A percentile compares a stretch with the other conserved stretches of the same genome.
Evolutionary conservation across 2,797 vertebrate species (phyloP).

Genomic region (Sus cebifrons): DNA sequence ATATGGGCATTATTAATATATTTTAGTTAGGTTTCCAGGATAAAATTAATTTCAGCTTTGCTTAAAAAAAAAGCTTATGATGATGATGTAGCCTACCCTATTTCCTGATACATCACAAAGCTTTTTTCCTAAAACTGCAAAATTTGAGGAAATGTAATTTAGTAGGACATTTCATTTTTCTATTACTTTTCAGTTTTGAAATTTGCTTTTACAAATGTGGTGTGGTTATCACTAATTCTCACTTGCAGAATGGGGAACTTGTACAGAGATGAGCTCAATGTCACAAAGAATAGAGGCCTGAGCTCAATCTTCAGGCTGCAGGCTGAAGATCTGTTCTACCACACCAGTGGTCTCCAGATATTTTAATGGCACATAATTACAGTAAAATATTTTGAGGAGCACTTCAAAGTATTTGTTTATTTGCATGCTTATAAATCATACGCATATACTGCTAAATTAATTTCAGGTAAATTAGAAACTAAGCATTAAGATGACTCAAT

Average conservation of each 20-base stretch:
- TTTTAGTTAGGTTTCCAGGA: conserved; percentile 12
- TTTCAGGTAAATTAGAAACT: not conserved
- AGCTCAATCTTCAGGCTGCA: not conserved
- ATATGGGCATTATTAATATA: not conserved
- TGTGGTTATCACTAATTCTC: not conserved
- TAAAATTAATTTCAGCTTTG: conserved; percentile 16
- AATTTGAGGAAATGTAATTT: not conserved
- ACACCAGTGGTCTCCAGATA: not conserved
- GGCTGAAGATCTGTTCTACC: not conserved
- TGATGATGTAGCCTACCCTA: not conserved
- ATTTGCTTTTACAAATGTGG: not conserved
- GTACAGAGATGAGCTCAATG: not conserved
- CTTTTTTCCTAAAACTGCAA: not conserved
- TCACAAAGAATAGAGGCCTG: not conserved
- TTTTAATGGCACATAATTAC: not conserved
- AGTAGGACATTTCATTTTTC: not conserved
- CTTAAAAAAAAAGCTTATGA: not conserved
- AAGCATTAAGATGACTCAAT: not conserved
- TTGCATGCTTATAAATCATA: conserved; percentile 18
- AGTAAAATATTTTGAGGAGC: not conserved
- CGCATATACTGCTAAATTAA: not conserved
- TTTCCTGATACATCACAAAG: not conserved
- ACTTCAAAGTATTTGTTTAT: not conserved
- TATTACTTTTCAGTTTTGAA: conserved; percentile 9
- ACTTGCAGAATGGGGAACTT: not conserved